These are phyloP conservation scores for Acestrorhynchus altus DNA, from an alignment of 2,797 vertebrate genomes.

Conservation along the genomic window DNA sequence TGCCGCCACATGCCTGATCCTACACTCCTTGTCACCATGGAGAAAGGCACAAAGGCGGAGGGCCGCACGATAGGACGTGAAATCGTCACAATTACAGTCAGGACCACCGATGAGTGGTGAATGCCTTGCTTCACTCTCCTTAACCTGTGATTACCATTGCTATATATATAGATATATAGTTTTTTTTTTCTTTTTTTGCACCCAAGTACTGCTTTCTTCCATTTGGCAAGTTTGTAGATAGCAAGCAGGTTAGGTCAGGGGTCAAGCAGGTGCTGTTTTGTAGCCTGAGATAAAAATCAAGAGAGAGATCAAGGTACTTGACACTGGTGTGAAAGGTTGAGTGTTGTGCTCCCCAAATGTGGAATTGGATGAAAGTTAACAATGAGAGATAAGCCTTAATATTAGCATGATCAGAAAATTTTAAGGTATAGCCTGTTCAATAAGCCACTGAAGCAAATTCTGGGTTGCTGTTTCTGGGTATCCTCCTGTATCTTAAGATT, in stretches of 20 bases:
- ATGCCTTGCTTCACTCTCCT: slow-evolving; percentile 50
- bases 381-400: not conserved
- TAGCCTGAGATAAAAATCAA: slow-evolving; percentile 28
- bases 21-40: slow-evolving; percentile 55
- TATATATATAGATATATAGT: slow-evolving; percentile 30
- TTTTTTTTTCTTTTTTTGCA: slow-evolving; percentile 19
- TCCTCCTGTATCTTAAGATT: not conserved
- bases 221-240: slow-evolving; percentile 3
- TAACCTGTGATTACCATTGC: slow-evolving; percentile 59
- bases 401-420: not conserved
- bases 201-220: slow-evolving; percentile 30
- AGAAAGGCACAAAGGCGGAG: slow-evolving; percentile 59
- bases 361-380: not conserved
- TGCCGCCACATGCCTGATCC: slow-evolving; percentile 59
- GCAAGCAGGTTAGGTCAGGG: slow-evolving; percentile 40
- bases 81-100: slow-evolving; percentile 64
- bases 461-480: not conserved
- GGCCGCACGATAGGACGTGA: slow-evolving; percentile 49
- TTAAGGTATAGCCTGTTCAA: not conserved
- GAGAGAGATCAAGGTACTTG: slow-evolving; percentile 20
- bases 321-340: slow-evolving; percentile 37
- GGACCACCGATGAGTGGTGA: slow-evolving; percentile 49
- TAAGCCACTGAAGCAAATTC: not conserved
- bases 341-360: slow-evolving; percentile 3
- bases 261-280: slow-evolving; percentile 30